These are phyloP conservation scores for Dicrurus megarhynchus DNA, from an alignment of 2,113 vertebrate genomes.

Conservation along the genomic window DNA sequence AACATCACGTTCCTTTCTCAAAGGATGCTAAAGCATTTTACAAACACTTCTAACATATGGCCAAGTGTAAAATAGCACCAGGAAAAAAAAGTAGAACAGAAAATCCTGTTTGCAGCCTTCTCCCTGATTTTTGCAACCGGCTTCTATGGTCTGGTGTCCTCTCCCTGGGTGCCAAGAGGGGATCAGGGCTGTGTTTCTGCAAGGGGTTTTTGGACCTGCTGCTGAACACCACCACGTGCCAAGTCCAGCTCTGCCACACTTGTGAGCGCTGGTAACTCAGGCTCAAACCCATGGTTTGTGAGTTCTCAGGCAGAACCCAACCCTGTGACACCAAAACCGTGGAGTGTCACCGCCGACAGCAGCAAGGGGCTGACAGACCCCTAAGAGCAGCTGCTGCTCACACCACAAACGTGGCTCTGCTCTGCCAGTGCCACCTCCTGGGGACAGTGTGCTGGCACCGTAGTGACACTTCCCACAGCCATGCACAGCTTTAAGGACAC, in stretches of 20 bases:
- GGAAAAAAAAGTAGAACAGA: neutral
- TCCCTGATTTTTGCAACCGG: neutral
- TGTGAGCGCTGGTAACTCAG: neutral
- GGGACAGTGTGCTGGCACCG: neutral
- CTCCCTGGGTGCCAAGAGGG: neutral
- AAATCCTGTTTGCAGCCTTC: neutral
- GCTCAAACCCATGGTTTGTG: neutral
- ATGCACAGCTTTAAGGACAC: neutral
- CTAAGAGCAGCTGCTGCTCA: neutral
- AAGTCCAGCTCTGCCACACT: neutral
- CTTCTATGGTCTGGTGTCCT: neutral
- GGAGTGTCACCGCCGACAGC: neutral
- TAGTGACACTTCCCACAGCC: neutral
- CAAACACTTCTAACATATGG: slow-evolving; percentile 37
- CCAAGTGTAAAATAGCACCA: slow-evolving; percentile 1
- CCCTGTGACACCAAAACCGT: neutral
- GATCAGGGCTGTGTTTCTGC: neutral
- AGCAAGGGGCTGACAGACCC: neutral
- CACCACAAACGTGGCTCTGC: neutral
- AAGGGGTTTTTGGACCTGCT: neutral
- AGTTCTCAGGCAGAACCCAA: neutral
- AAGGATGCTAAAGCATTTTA: slow-evolving; percentile 31
- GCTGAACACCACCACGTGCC: neutral
- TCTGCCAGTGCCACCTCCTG: neutral
- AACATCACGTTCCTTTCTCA: slow-evolving; percentile 21